Evolutionary conservation across 1,140 invertebrate species (phyloP).

Genomic region (Hypsibius dujardini): DNA sequence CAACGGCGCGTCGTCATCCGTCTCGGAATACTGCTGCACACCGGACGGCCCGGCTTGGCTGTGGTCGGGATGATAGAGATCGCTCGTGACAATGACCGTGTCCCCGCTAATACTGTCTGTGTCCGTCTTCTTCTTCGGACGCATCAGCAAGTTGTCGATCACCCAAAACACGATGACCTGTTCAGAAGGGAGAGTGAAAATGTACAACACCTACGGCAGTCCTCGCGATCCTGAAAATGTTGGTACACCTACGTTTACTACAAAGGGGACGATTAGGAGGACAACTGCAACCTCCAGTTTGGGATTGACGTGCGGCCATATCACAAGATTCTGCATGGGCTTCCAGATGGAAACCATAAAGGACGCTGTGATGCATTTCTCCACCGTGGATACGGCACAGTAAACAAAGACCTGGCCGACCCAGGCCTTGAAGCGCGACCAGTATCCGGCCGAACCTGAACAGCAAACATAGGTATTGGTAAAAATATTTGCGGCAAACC

Average conservation of each 20-base stretch:
- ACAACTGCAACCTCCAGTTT: conserved; percentile 14
- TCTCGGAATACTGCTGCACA: too few species aligned
- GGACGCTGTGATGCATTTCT: neutral
- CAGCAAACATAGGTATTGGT: too few species aligned
- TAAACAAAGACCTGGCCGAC: conserved; percentile 11
- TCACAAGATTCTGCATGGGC: conserved; percentile 8
- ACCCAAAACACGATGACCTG: conserved; percentile 16
- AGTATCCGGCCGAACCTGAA: too few species aligned
- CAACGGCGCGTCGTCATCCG: too few species aligned
- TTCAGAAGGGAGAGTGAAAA: neutral
- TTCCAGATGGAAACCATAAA: conserved; percentile 15
- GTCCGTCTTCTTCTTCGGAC: neutral
- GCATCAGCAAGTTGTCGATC: conserved; percentile 12
- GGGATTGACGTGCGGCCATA: conserved; percentile 12
- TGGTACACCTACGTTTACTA: neutral
- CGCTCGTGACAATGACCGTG: too few species aligned
- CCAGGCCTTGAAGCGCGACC: neutral
- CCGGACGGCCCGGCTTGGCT: too few species aligned
- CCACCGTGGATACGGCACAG: conserved; percentile 6
- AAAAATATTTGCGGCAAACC: too few species aligned
- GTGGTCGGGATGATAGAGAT: too few species aligned
- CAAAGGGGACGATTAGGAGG: neutral
- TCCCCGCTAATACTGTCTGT: neutral
- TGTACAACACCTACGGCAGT: neutral
- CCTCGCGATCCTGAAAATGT: neutral